Evolutionary conservation across 2,888 invertebrate genomes (phyloP).

Genomic region (Heliconius cydno): DNA sequence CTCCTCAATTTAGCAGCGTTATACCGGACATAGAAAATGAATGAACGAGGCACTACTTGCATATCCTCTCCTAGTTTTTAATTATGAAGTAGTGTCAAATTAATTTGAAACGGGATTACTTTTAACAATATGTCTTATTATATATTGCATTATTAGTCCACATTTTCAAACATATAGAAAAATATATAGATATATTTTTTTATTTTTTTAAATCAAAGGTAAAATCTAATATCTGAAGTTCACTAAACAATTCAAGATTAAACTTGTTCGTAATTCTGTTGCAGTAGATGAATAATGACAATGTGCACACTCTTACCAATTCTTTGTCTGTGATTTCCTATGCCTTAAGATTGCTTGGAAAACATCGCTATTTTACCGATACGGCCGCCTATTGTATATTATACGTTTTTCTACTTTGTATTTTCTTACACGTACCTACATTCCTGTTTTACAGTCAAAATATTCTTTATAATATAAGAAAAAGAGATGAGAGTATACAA

Average conservation of each 20-base stretch:
- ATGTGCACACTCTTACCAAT: neutral
- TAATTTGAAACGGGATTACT: neutral
- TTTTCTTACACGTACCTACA: neutral
- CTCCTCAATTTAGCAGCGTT: conserved; percentile 49
- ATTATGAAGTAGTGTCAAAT: neutral
- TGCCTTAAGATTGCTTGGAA: neutral
- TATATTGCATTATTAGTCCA: neutral
- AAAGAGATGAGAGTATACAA: too few species aligned
- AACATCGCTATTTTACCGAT: neutral
- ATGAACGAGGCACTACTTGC: conserved; percentile 45
- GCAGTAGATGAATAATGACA: neutral
- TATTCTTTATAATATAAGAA: neutral
- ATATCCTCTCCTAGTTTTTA: neutral
- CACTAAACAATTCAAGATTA: neutral
- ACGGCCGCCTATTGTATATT: neutral
- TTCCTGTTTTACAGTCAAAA: neutral
- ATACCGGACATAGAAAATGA: conserved; percentile 52
- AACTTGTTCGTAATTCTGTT: too few species aligned
- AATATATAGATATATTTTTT: neutral
- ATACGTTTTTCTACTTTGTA: neutral
- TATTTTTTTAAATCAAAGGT: neutral
- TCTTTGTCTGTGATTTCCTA: neutral
- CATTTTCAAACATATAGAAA: neutral
- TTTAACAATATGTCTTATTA: neutral
- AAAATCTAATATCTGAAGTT: neutral